Evolutionary conservation across 2,888 invertebrate genomes (phyloP), one percentile per base, ranked within the genome.

Genomic region (Zygogramma bicolorata): DNA sequence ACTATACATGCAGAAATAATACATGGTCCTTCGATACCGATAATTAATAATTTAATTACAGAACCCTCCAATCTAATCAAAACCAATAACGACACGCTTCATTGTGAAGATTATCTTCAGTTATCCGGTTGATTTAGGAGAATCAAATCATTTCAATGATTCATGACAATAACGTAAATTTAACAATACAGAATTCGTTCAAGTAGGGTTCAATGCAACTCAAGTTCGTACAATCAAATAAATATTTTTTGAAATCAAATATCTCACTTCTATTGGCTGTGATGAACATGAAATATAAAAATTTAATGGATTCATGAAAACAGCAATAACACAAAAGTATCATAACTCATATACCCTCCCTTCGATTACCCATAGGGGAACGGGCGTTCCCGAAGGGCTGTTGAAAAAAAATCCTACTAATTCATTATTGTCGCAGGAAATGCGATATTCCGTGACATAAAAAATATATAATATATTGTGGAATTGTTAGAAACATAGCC

Each of bases 391-490:
- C 63, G 29, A 5, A 20, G 29, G 25, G 42, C 42, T 10, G 15
- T 20, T 20, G 29, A 46, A 46, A 63, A 61, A 60, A 63, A 63
- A 61, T 63, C 63, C 29, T 34, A 46, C 29, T 34, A 59, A 69
- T 74, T 68, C 70, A 70, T 74, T 60, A 71, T 62, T 42, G 69
- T 69, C 67, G 63, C 53, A 66, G 63, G 65, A 69, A 74, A 67
- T 71, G 74, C 71, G 40, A 74, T 70, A 60, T 75, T 68, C 68
- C 75, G 75, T 75, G 75, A 72, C 70, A 65, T 60, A 68, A 75
- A 72, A 72, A 75, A 71, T 70, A 65, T 62, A 70, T 68, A 46
- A 62, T 61, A 53, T 60, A 67, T 67, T 67, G 67, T 70, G 59
- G 53, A 68, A 72, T 66, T 38, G 53, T 59, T 40, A 25, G 13